A percentile compares a stretch with the other conserved stretches of the same genome.
phyloP scores from a whole-genome alignment of 1,140 invertebrate species.

The Ceratosolen fusciceps region DNA sequence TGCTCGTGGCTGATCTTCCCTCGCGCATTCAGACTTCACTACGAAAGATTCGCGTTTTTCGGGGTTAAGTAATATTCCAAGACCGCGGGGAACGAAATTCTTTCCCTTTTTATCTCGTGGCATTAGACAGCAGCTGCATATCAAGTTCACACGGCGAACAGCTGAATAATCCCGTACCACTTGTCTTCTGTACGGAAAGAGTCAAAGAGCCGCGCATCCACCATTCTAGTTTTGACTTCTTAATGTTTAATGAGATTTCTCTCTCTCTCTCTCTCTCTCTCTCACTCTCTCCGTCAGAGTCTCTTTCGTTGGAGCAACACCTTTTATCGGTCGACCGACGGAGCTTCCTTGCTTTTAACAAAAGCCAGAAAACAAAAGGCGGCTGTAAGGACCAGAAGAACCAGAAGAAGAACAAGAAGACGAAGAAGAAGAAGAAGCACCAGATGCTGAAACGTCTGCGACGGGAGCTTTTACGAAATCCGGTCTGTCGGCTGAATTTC shows the following conservation, averaged over 20 bases:
- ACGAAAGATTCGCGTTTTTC: no score
- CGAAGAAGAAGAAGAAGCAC: no score
- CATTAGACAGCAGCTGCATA: constrained; percentile 23
- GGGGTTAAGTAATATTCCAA: no score
- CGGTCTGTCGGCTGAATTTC: background rate
- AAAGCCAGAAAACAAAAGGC: background rate
- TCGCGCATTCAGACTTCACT: no score
- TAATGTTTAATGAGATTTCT: constrained; percentile 49
- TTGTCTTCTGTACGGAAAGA: constrained; percentile 24
- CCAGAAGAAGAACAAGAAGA: no score
- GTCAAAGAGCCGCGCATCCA: constrained; percentile 46
- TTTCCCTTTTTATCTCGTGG: constrained; percentile 2
- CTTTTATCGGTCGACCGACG: constrained; percentile 37
- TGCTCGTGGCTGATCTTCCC: no score
- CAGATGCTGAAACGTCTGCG: background rate
- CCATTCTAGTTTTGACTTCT: constrained; percentile 46
- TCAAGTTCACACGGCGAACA: background rate
- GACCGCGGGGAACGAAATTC: no score
- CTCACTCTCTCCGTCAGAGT: no score
- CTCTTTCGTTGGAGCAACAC: constrained; percentile 44
- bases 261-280: no score
- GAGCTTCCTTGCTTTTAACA: constrained; percentile 4
- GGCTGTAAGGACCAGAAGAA: background rate
- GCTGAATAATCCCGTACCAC: constrained; percentile 33
- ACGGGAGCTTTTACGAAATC: constrained; percentile 11